A percentile compares a stretch with the other conserved stretches of the same genome.
Conservation (phyloP, 2,888 invertebrate genomes). For the Agonopterix arenella region DNA sequence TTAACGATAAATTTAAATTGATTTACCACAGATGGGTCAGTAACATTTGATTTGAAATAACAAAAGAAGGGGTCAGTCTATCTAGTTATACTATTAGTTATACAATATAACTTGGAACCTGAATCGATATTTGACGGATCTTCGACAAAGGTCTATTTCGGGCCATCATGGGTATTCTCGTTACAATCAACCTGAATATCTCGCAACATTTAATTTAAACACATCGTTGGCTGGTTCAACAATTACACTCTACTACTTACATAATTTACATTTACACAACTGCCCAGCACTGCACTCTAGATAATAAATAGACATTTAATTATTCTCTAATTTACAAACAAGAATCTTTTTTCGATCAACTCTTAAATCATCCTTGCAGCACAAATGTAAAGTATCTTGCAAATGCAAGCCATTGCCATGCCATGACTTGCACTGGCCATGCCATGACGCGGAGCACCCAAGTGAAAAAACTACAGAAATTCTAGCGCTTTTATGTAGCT, state of each 20-base stretch:
- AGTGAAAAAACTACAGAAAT: background rate
- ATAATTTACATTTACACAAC: slow-evolving; percentile 16
- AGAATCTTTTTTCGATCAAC: background rate
- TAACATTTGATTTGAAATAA: no score
- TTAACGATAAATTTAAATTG: no score
- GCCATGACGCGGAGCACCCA: slow-evolving; percentile 34
- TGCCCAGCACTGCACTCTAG: slow-evolving; percentile 23
- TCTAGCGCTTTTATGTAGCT: background rate
- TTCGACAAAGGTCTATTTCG: no score
- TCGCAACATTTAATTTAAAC: background rate
- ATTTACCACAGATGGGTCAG: no score
- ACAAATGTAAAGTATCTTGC: background rate
- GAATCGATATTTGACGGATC: no score
- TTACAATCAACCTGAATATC: no score
- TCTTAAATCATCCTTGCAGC: background rate
- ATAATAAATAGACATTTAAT: slow-evolving; percentile 27
- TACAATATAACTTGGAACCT: no score
- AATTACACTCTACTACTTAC: slow-evolving; percentile 12
- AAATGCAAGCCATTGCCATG: no score
- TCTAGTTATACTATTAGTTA: no score
- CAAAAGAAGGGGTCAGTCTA: no score
- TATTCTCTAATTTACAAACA: slow-evolving; percentile 18
- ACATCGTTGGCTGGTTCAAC: background rate
- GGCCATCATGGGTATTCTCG: no score
- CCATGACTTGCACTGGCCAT: background rate